Conservation (phyloP, 2,888 invertebrate species). For the Oscheius sp. region DNA sequence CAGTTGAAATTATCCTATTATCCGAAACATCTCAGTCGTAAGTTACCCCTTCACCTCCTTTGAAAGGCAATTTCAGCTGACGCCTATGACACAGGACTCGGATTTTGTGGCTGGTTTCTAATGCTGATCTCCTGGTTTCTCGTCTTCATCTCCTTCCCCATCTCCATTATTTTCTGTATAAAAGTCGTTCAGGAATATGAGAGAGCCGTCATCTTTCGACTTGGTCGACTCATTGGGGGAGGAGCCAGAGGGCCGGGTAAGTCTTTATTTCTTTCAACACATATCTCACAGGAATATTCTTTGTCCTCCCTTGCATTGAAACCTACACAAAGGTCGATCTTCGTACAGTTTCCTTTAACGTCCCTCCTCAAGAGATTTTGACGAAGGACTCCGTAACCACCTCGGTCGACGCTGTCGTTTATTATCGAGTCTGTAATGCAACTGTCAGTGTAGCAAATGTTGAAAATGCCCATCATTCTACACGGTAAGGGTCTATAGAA, state of each 20-base stretch:
- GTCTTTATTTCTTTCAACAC: neutral
- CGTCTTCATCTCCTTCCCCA: slow-evolving; percentile 56
- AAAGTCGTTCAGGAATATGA: slow-evolving; percentile 74
- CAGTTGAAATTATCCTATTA: slow-evolving; percentile 69
- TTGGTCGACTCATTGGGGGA: slow-evolving; percentile 81
- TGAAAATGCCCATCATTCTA: slow-evolving; percentile 79
- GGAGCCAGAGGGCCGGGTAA: slow-evolving; percentile 79
- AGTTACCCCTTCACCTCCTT: no score
- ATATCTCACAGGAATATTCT: slow-evolving; percentile 52
- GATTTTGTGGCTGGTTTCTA: slow-evolving; percentile 62
- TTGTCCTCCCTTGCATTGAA: slow-evolving; percentile 84
- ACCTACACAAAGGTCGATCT: slow-evolving; percentile 88
- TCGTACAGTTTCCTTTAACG: slow-evolving; percentile 92
- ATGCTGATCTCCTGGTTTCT: slow-evolving; percentile 60
- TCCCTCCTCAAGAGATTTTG: slow-evolving; percentile 96
- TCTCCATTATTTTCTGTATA: slow-evolving; percentile 62
- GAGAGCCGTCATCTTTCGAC: slow-evolving; percentile 86
- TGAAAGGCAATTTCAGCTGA: slow-evolving; percentile 69
- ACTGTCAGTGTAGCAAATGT: slow-evolving; percentile 96
- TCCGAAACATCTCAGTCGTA: slow-evolving; percentile 65
- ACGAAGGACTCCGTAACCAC: slow-evolving; percentile 97
- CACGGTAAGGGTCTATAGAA: slow-evolving; percentile 29
- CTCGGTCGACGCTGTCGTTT: slow-evolving; percentile 85
- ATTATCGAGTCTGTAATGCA: slow-evolving; percentile 84
- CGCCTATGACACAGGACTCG: slow-evolving; percentile 66